phyloP scores from a whole-genome alignment of 2,113 vertebrate species.

The Campylomormyrus tamandua region DNA sequence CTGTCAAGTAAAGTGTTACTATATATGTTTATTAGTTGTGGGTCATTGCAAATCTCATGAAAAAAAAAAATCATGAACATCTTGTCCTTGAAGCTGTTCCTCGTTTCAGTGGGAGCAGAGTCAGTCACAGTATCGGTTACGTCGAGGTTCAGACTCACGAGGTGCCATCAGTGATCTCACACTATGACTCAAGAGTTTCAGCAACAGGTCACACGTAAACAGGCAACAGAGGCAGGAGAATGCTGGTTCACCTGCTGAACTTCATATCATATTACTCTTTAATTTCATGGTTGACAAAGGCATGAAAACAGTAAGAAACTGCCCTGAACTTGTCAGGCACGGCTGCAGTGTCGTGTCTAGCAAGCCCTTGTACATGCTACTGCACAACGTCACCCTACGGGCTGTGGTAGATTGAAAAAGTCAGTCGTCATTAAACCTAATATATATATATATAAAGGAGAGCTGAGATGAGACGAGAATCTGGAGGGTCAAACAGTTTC shows the following conservation, averaged over 20 bases:
- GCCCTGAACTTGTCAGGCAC: background rate
- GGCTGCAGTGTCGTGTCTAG: background rate
- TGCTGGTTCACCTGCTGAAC: background rate
- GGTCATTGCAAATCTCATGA: background rate
- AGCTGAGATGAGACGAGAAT: background rate
- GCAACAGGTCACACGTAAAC: background rate
- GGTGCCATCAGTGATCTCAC: background rate
- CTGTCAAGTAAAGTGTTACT: background rate
- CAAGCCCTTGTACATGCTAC: background rate
- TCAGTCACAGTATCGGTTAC: background rate
- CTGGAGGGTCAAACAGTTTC: background rate
- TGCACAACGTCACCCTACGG: background rate
- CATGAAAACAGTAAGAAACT: background rate
- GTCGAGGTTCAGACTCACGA: background rate
- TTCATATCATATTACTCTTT: background rate
- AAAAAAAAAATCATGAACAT: background rate
- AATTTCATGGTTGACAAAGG: background rate
- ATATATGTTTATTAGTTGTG: background rate
- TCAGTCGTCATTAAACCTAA: background rate
- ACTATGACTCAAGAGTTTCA: background rate
- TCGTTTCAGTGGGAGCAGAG: background rate
- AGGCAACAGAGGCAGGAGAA: background rate
- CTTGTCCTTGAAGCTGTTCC: background rate
- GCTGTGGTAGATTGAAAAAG: background rate
- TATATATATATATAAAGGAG: background rate